Evolutionary conservation across 2,797 vertebrate genomes (phyloP).

Genomic region (Pogonophryne albipinna): DNA sequence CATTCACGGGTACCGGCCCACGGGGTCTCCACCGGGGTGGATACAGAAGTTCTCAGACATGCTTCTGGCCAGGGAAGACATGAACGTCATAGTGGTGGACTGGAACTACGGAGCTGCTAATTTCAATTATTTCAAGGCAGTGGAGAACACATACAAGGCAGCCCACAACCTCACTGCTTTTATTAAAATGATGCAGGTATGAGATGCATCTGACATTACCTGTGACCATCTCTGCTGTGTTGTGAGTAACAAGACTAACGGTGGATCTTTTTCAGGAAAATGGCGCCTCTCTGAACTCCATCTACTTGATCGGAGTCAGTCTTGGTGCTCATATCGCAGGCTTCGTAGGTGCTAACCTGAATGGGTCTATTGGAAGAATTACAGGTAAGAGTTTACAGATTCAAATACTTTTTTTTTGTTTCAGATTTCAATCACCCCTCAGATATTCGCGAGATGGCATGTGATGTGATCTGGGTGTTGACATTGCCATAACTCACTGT

Average conservation of each 20-base stretch:
- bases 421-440: background rate
- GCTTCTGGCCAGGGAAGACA: slow-evolving; percentile 82
- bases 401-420: background rate
- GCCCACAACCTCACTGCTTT: slow-evolving; percentile 85
- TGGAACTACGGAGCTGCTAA: slow-evolving; percentile 95
- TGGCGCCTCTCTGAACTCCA: slow-evolving; percentile 82
- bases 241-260: background rate
- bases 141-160: slow-evolving; percentile 85
- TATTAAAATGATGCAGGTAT: slow-evolving; percentile 89
- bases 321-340: slow-evolving; percentile 96
- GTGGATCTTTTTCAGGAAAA: slow-evolving; percentile 74
- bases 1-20: slow-evolving; percentile 92
- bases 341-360: slow-evolving; percentile 89
- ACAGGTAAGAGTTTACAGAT: slow-evolving; percentile 85
- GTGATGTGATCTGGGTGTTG: background rate
- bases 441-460: background rate
- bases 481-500: background rate
- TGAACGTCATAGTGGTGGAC: slow-evolving; percentile 92
- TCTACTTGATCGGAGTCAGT: slow-evolving; percentile 94
- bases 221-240: background rate
- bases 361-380: slow-evolving; percentile 91
- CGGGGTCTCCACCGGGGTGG: slow-evolving; percentile 90
- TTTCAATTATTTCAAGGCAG: slow-evolving; percentile 86
- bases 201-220: background rate
- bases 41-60: rapidly evolving